phyloP scores from a whole-genome alignment of 2,888 invertebrate species.

The Adineta ricciae region DNA sequence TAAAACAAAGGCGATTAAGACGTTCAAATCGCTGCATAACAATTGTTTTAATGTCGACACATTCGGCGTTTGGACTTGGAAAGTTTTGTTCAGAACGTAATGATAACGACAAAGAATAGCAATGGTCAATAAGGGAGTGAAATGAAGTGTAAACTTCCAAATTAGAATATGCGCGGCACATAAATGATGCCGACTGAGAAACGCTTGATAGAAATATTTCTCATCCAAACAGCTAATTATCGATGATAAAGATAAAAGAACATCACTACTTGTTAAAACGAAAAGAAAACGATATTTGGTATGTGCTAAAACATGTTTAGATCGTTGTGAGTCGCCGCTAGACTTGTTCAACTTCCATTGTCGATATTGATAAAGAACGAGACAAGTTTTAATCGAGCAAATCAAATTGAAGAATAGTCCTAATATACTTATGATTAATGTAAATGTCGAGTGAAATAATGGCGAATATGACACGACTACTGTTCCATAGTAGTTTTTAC shows the following conservation, averaged over 20 bases:
- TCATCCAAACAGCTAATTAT: not conserved
- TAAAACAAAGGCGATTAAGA: not conserved
- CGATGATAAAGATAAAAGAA: not conserved
- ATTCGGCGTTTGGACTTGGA: not conserved
- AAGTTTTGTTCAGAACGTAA: not conserved
- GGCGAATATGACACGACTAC: not conserved
- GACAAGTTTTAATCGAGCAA: not conserved
- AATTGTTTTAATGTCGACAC: not conserved
- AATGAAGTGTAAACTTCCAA: constrained; percentile 19
- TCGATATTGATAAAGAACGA: not conserved
- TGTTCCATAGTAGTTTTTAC: not conserved
- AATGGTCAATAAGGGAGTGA: not conserved
- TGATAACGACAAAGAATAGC: not conserved
- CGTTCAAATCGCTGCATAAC: not conserved
- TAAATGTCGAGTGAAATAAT: constrained; percentile 11
- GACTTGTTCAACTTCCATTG: not conserved
- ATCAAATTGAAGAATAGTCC: not conserved
- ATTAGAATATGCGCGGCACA: not conserved
- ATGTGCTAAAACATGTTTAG: not conserved
- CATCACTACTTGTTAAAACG: not conserved
- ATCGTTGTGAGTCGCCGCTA: not conserved
- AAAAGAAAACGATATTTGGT: constrained; percentile 6
- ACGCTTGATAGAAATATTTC: not conserved
- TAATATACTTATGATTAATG: constrained; percentile 1
- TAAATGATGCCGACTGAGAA: not conserved